Percentiles rank a stretch among this genome's conserved stretches.
phyloP scores from a whole-genome alignment of 2,888 invertebrate genomes.

The Ochlodes sylvanus region DNA sequence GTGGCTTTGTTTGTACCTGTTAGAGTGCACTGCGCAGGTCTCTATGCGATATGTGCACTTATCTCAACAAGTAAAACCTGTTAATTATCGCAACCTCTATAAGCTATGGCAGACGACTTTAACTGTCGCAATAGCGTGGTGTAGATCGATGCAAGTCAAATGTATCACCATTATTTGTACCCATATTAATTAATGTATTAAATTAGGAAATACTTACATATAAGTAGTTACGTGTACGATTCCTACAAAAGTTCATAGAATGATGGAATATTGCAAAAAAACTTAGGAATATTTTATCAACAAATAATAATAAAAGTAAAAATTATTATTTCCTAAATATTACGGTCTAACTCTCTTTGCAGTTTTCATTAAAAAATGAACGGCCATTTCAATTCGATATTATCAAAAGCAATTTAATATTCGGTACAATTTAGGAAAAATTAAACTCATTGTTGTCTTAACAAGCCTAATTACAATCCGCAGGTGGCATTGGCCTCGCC shows the following conservation, averaged over 20 bases:
- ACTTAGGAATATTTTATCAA: too few species aligned
- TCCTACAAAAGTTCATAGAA: too few species aligned
- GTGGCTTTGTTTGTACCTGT: slow-evolving; percentile 32
- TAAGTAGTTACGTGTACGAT: background rate
- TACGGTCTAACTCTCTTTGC: background rate
- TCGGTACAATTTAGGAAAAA: background rate
- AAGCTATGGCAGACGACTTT: background rate
- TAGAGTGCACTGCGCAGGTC: background rate
- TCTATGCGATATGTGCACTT: slow-evolving; percentile 11
- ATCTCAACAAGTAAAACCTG: slow-evolving; percentile 11
- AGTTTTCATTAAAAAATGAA: background rate
- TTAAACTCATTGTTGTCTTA: slow-evolving; percentile 3
- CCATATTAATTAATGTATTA: too few species aligned
- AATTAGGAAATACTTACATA: too few species aligned
- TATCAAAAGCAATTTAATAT: background rate
- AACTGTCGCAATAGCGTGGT: background rate
- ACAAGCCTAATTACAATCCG: background rate
- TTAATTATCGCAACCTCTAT: slow-evolving; percentile 5
- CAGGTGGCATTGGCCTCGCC: slow-evolving; percentile 12
- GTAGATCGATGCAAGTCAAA: background rate
- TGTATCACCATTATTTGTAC: too few species aligned
- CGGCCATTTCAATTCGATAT: background rate
- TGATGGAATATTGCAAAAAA: too few species aligned
- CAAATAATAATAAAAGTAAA: too few species aligned
- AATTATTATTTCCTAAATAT: background rate